Base-by-base conservation (phyloP, 2,797 vertebrate genomes). In the Clarias fuscus region DNA sequence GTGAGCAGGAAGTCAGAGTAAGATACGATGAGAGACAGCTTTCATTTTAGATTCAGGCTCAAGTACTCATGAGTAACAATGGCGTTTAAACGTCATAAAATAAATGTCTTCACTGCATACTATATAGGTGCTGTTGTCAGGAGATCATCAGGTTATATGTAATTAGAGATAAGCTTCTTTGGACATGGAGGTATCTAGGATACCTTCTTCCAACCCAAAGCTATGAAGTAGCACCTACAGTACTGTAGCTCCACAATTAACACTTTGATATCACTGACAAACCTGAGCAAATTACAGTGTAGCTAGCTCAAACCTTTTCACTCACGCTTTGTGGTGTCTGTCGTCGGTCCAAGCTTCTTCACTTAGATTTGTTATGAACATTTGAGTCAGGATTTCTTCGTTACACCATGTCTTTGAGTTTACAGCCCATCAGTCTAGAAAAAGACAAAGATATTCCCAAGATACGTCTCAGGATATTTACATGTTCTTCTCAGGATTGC, bases 401-500 rank as follows among this genome's bases (percentile, higher is more conserved):
- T 67, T 67, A 30, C 37, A 82, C 43, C 43, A 68, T 68, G 64
- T 53, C 22, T 82, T 82, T 67, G 15, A 67, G 78, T 48, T 81
- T 43, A 43, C 4, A n/a, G 33, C 22, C 30, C 3, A 30, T 53
- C 30, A 43, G 22, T 15, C 5, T 48, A 68, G 40, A 56, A 17
- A 30, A 56, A 82, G n/a, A 82, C n/a, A 30, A 14, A 82, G 7
- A 20, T 24, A 30, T 67, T 48, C 7, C 48, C 17, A n/a, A 67
- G 62, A 40, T 20, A 22, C 17, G 7, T 82, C 56, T 56, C 64
- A 56, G 17, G 40, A 67, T 88, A 73, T 61, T 89, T 73, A 87
- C 87, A 91, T 91, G 93, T 94, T 87, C 93, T 92, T 94, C 94
- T 92, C 92, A 95, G 96, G 94, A 94, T 91, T 91, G 86, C 94